A percentile compares a stretch with the other conserved stretches of the same genome.
Conservation (phyloP, 2,113 vertebrate genomes). For the Gorsachius goisagi region DNA sequence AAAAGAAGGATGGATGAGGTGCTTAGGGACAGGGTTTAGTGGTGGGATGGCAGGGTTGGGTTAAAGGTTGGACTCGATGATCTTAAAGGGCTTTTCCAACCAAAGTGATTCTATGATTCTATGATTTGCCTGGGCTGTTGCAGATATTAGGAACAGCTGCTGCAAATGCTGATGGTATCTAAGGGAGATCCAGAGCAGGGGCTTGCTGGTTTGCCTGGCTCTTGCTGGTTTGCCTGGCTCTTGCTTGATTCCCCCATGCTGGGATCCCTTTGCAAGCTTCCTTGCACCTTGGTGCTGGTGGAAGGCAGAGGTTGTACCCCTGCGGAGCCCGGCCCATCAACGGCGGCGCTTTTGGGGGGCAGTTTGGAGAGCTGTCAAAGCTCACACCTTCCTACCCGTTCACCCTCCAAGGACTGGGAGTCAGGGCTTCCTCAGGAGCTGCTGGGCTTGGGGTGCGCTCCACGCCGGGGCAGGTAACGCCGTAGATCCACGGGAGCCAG, state of each 20-base stretch:
- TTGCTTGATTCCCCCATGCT: fast-evolving
- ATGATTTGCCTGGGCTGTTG: neutral
- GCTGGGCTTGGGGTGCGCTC: fast-evolving
- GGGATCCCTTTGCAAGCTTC: neutral
- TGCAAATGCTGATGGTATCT: neutral
- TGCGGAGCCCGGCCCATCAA: fast-evolving
- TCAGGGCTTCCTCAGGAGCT: neutral
- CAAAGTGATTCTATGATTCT: too few relatives aligned
- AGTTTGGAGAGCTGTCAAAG: neutral
- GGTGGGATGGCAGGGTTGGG: too few relatives aligned
- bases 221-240: neutral
- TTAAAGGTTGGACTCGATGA: too few relatives aligned
- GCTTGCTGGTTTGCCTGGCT: neutral
- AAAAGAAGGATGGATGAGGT: too few relatives aligned
- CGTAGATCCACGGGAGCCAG: fast-evolving
- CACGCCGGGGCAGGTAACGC: fast-evolving
- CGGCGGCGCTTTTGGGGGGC: fast-evolving
- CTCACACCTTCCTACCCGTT: too few relatives aligned
- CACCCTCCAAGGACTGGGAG: fast-evolving
- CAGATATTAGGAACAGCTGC: neutral
- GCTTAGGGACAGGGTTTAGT: too few relatives aligned
- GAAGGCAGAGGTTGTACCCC: neutral
- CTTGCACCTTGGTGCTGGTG: neutral
- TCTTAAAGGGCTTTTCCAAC: too few relatives aligned
- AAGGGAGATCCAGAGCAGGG: too few relatives aligned